Conservation (phyloP, 2,888 invertebrate genomes). For the Dioctria rufipes region DNA sequence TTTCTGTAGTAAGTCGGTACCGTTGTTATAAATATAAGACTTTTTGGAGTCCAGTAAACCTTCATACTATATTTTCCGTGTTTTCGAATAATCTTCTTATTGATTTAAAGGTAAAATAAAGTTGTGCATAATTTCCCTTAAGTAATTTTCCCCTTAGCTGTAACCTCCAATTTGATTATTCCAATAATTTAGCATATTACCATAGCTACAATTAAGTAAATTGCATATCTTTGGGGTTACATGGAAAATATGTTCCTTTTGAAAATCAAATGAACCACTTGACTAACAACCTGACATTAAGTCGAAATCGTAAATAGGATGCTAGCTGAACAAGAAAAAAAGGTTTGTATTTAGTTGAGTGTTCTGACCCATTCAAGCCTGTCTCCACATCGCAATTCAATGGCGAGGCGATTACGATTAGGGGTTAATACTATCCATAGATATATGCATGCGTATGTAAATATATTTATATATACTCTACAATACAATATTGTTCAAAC, state of each 20-base stretch:
- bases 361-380: slow-evolving; percentile 23
- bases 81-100: too few relatives aligned
- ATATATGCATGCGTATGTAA: too few relatives aligned
- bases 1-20: too few relatives aligned
- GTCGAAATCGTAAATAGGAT: slow-evolving; percentile 5
- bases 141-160: too few relatives aligned
- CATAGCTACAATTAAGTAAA: background rate
- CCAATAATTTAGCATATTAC: too few relatives aligned
- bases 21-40: too few relatives aligned
- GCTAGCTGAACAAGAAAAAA: background rate
- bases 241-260: slow-evolving; percentile 28
- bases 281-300: background rate
- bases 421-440: too few relatives aligned
- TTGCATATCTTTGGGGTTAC: slow-evolving; percentile 14
- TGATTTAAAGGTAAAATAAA: too few relatives aligned
- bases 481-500: slow-evolving; percentile 36
- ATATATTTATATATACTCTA: background rate
- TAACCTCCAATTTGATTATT: too few relatives aligned
- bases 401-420: background rate
- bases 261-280: slow-evolving; percentile 6
- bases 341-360: slow-evolving; percentile 24
- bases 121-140: too few relatives aligned
- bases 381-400: slow-evolving; percentile 9
- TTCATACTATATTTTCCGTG: too few relatives aligned
- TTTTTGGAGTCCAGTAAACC: too few relatives aligned